These are phyloP conservation scores for Bradysia coprophila DNA, from an alignment of 1,140 invertebrate species.

Conservation along the genomic window DNA sequence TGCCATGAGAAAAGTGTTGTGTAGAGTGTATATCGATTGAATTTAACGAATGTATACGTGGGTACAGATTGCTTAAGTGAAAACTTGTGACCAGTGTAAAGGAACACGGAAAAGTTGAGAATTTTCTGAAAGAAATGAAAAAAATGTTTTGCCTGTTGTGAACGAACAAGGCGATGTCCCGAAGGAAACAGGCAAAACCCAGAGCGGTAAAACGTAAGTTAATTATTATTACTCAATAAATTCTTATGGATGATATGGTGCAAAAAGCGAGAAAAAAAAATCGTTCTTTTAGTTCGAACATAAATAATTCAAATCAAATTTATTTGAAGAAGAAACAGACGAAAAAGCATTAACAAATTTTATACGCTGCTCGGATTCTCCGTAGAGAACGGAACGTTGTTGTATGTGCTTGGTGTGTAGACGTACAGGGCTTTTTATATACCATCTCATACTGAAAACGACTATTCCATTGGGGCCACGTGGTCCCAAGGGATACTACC, in stretches of 20 bases:
- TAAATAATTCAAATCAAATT: not conserved
- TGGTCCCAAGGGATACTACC: not conserved
- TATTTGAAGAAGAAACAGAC: not conserved
- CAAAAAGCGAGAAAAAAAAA: not conserved
- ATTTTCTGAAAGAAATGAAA: too few species aligned
- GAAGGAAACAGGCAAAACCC: constrained; percentile 1
- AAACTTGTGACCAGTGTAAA: too few species aligned
- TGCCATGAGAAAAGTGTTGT: too few species aligned
- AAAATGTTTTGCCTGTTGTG: too few species aligned
- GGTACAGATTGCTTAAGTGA: too few species aligned
- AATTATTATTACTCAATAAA: not conserved
- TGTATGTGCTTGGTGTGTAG: too few species aligned
- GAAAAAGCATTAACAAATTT: not conserved
- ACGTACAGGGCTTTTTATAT: too few species aligned
- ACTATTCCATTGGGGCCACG: not conserved
- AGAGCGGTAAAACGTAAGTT: not conserved
- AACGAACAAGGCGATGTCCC: not conserved
- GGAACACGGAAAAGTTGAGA: too few species aligned
- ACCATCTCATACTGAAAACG: not conserved
- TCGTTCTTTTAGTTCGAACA: not conserved
- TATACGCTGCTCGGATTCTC: not conserved
- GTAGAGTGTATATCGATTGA: too few species aligned
- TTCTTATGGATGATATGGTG: not conserved
- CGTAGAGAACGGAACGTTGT: too few species aligned
- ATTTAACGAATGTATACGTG: too few species aligned